These are phyloP conservation scores for Ageneiosus marmoratus DNA, from an alignment of 2,113 vertebrate species.

Conservation along the genomic window DNA sequence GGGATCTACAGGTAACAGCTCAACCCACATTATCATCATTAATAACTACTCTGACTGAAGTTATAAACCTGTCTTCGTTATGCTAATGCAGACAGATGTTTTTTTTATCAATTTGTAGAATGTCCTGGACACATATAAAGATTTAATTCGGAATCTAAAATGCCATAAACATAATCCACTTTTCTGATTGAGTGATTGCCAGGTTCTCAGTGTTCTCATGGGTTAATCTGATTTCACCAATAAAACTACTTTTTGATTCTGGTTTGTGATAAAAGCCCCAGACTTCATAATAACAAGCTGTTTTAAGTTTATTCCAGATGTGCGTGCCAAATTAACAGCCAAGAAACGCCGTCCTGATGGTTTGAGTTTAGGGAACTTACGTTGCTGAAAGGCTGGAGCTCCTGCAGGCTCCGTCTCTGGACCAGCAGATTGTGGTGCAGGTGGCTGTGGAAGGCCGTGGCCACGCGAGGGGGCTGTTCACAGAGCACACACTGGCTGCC, in stretches of 20 bases:
- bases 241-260: not conserved
- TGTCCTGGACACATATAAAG: not conserved
- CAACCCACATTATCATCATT: no score
- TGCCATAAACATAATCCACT: not conserved
- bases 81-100: not conserved
- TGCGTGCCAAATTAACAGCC: not conserved
- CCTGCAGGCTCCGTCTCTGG: slow-evolving; percentile 68
- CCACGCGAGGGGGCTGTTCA: slow-evolving; percentile 65
- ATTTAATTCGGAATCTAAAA: no score
- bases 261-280: not conserved
- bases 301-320: slow-evolving; percentile 16
- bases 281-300: not conserved
- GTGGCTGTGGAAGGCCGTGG: slow-evolving; percentile 78
- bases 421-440: slow-evolving; percentile 64
- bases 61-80: not conserved
- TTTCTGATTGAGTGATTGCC: not conserved
- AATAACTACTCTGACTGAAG: not conserved
- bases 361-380: slow-evolving; percentile 62
- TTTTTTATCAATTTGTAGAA: not conserved
- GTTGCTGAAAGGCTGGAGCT: slow-evolving; percentile 74
- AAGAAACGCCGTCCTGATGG: not conserved
- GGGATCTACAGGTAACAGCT: no score
- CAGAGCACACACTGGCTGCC: slow-evolving; percentile 62
- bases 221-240: not conserved
- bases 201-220: not conserved